phyloP scores from a whole-genome alignment of 2,113 vertebrate species.

The Myanophis thanlyinensis region DNA sequence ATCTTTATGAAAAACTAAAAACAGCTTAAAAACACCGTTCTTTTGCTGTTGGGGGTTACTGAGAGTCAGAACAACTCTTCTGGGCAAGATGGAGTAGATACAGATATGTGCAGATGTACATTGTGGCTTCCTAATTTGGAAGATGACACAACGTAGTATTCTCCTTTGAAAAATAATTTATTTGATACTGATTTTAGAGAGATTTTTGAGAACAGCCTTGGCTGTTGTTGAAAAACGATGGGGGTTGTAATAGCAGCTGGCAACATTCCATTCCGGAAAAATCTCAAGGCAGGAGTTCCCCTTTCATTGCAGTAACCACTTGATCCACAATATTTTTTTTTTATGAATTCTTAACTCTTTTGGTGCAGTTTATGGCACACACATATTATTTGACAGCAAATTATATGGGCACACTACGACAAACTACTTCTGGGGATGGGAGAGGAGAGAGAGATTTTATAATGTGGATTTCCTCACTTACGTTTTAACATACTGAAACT shows the following conservation, averaged over 20 bases:
- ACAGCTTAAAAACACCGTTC: not conserved
- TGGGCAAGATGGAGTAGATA: constrained; percentile 46
- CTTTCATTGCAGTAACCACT: constrained; percentile 45
- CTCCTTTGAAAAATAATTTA: constrained; percentile 49
- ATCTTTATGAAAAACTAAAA: constrained; percentile 24
- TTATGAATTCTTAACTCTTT: constrained; percentile 52
- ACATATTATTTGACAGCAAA: constrained; percentile 17
- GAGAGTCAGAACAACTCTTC: constrained; percentile 38
- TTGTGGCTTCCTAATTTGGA: constrained; percentile 42
- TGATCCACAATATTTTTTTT: constrained; percentile 56
- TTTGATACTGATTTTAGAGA: constrained; percentile 36
- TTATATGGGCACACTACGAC: not conserved
- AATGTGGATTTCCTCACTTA: not conserved
- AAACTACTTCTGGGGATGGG: not conserved
- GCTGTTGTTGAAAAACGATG: constrained; percentile 44
- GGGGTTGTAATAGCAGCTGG: constrained; percentile 42
- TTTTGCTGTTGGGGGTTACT: constrained; percentile 25
- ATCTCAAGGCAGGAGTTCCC: constrained; percentile 41
- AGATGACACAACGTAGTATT: constrained; percentile 36
- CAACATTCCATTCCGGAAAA: constrained; percentile 43
- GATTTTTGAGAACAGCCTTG: constrained; percentile 33
- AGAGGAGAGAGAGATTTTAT: not conserved
- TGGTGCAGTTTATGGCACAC: constrained; percentile 29
- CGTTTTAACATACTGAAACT: not conserved
- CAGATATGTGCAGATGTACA: constrained; percentile 51